Evolutionary conservation across 2,888 invertebrate species (phyloP).

Genomic region (Ditula angustiorana): DNA sequence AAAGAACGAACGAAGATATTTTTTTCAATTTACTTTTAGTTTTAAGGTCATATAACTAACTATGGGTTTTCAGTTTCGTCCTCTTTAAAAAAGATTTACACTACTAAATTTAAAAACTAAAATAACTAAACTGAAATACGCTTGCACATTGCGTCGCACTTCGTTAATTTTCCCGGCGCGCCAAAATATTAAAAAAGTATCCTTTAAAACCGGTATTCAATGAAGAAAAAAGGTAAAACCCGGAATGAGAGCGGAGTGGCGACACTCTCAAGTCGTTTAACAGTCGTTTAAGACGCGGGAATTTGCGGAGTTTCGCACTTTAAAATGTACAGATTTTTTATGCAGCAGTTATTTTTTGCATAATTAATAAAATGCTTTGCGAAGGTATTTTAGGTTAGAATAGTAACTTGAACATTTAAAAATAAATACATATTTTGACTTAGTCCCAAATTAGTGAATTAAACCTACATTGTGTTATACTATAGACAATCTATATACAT

Average conservation of each 20-base stretch:
- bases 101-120: background rate
- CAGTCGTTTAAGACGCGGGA: constrained; percentile 36
- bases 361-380: constrained; percentile 25
- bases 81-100: background rate
- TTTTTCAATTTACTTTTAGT: no score
- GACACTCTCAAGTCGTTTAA: constrained; percentile 41
- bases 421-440: background rate
- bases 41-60: no score
- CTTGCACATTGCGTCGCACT: background rate
- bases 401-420: constrained; percentile 38
- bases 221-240: constrained; percentile 30
- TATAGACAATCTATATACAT: no score
- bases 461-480: no score
- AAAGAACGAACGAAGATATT: no score
- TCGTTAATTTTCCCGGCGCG: constrained; percentile 21
- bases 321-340: constrained; percentile 33
- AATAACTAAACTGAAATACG: no score
- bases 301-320: constrained; percentile 34
- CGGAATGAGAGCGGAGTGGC: constrained; percentile 37
- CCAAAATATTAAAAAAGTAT: constrained; percentile 28
- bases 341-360: constrained; percentile 56
- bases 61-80: no score
- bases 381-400: constrained; percentile 45
- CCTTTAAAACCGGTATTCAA: constrained; percentile 31
- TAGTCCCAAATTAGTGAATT: no score